Base-by-base conservation (phyloP, 2,797 vertebrate species). In the Anableps anableps region DNA sequence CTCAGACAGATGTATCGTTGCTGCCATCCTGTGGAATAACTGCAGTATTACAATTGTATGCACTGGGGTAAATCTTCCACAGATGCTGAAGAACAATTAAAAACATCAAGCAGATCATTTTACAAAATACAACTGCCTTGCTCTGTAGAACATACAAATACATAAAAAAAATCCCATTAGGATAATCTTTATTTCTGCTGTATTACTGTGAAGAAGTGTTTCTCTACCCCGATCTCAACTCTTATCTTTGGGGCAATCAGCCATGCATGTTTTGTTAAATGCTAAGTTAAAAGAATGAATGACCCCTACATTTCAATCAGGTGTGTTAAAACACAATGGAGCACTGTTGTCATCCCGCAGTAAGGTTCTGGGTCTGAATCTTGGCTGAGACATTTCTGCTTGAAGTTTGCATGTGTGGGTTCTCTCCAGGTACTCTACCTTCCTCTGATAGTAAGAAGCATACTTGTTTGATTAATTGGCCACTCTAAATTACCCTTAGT, bases 11-110 rank as follows among this genome's bases (percentile, higher is more conserved):
- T 88, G 88, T 53, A 64, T 75, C 81, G 71, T 83, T 80, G 74
- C 88, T 92, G 91, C 92, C 92, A 84, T 81, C 92, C 86, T 84
- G 91, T 92, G 92, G 84, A 26, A 53, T 0, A 5, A 72, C 13
- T 19, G 1, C 31, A 55, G 11, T 48, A 86, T 82, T 74, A 71
- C 85, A 58, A 9, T 38, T 38, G 21, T 16, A 68, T 23, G 36
- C 64, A 5, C 3, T 4, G 19, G 23, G 19, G 36, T 11, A 68
- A 41, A 26, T 23, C 9, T 68, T 23, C 3, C 21, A 68, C 26
- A 11, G 19, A 68, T 19, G 36, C 64, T 26, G 34, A 34, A 68
- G 64, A 19, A 66, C 34, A 23, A 66, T 9, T 64, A 60, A 1
- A 47, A 31, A 31, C 13, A 58, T 29, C 11, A 60, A 60, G 14